Base-by-base conservation (phyloP, 2,888 invertebrate genomes). In the Apantesis nais region DNA sequence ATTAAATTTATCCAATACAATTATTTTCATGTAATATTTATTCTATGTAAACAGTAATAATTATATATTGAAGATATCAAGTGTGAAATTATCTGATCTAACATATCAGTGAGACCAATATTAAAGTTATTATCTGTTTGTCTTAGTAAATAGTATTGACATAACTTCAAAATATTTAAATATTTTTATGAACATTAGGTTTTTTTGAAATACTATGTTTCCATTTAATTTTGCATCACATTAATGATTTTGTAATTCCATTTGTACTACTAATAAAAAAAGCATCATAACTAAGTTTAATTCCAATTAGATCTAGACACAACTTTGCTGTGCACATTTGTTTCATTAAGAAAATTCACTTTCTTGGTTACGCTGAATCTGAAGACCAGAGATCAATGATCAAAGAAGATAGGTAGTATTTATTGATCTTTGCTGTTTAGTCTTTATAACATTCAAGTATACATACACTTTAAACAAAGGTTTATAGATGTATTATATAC, bases 111-210 rank as follows among this genome's bases (percentile, higher is more conserved):
- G 41, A 55, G 39, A 61, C 60, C 41, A 60, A 44, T 29, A 60
- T 31, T 61, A 14, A 65, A 66, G 37, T 48, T 52, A 44, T 66
- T 22, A 58, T 22, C 22, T 25, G 31, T 61, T 37, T 31, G 22
- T 65, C 4, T 12, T 66, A 68, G 58, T 67, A 75, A 61, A 73
- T 73, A 68, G 52, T 78, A 44, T 76, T 76, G 75, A 75, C 78
- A 76, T 72, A 55, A 75, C 72, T 78, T 78, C 78, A 78, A 76
- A 72, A 72, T 58, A 72, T 71, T 52, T 29, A 65, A 41, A 62
- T n/a, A n/a, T n/a, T n/a, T n/a, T n/a, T n/a, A n/a, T n/a, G n/a
- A n/a, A n/a, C n/a, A n/a, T n/a, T n/a, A n/a, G n/a, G n/a, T n/a
- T n/a, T n/a, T n/a, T n/a, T n/a, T n/a, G n/a, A n/a, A n/a, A n/a